These are phyloP conservation scores for Laspeyria flexula DNA, from an alignment of 2,888 invertebrate genomes.

Conservation along the genomic window DNA sequence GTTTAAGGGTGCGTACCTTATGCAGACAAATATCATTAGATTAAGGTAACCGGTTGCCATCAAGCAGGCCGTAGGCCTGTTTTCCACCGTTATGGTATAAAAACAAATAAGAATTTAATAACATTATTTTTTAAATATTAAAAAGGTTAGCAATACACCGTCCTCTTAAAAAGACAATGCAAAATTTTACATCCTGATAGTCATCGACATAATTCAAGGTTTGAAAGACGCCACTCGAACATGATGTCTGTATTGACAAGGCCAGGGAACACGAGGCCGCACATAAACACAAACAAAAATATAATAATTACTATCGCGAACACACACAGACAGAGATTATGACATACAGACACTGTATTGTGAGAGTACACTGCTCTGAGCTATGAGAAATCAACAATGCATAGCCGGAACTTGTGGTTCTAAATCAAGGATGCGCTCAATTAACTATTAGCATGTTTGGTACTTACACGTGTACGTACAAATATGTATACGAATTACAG, in stretches of 20 bases:
- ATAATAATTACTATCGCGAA: conserved; percentile 47
- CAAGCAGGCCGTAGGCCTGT: no score
- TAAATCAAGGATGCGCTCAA: background rate
- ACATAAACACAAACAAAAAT: conserved; percentile 45
- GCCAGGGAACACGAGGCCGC: conserved; percentile 57
- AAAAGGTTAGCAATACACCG: background rate
- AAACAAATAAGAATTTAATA: no score
- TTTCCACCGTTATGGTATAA: no score
- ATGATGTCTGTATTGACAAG: conserved; percentile 71
- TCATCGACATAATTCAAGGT: conserved; percentile 77
- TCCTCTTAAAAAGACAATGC: conserved; percentile 58
- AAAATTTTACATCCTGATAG: conserved; percentile 72
- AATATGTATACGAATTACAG: no score
- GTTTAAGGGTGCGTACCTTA: no score
- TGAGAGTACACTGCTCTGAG: background rate
- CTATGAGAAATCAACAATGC: background rate
- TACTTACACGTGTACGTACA: no score
- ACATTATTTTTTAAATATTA: no score
- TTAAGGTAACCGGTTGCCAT: no score
- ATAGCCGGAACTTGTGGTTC: background rate
- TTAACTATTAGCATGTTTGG: background rate
- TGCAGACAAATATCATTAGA: no score
- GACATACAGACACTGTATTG: conserved; percentile 33
- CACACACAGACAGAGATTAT: conserved; percentile 32
- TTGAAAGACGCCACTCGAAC: conserved; percentile 58